Evolutionary conservation across 2,797 vertebrate genomes (phyloP).

Genomic region (Chelon labrosus): DNA sequence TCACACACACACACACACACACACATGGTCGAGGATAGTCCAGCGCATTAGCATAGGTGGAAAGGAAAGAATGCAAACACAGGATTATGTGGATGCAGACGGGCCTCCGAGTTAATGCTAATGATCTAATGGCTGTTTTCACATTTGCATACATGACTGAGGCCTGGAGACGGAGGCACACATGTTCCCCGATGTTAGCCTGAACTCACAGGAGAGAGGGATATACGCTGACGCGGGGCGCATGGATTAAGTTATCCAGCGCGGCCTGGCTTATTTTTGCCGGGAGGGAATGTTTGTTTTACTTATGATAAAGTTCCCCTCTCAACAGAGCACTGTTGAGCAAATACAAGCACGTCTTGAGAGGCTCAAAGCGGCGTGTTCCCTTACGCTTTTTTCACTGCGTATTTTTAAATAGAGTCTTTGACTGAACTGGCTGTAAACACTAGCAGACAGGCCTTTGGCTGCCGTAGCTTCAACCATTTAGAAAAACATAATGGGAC

Average conservation of each 20-base stretch:
- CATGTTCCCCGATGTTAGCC: conserved; percentile 48
- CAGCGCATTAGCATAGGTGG: neutral
- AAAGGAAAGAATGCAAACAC: conserved; percentile 12
- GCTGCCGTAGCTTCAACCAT: conserved; percentile 36
- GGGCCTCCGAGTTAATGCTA: conserved; percentile 41
- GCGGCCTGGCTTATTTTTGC: conserved; percentile 61
- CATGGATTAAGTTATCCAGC: conserved; percentile 59
- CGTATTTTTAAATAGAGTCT: conserved; percentile 81
- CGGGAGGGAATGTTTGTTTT: conserved; percentile 68
- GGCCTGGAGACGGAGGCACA: conserved; percentile 20
- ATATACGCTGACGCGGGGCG: conserved; percentile 16
- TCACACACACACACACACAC: conserved; percentile 18
- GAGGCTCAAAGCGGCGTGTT: conserved; percentile 54
- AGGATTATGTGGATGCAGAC: conserved; percentile 21
- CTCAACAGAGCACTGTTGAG: conserved; percentile 47
- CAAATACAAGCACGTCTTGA: conserved; percentile 56
- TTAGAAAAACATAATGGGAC: conserved; percentile 49
- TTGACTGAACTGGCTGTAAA: conserved; percentile 70
- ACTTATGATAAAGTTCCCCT: conserved; percentile 67
- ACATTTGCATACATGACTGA: conserved; percentile 35
- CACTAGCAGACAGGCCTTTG: conserved; percentile 64
- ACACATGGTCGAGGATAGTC: conserved; percentile 5
- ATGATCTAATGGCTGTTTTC: conserved; percentile 58
- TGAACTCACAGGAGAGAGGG: conserved; percentile 36
- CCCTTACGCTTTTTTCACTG: conserved; percentile 75